A percentile compares a stretch with the other conserved stretches of the same genome.
These are phyloP conservation scores for Augochlora pura DNA, from an alignment of 1,140 invertebrate genomes.

Conservation along the genomic window DNA sequence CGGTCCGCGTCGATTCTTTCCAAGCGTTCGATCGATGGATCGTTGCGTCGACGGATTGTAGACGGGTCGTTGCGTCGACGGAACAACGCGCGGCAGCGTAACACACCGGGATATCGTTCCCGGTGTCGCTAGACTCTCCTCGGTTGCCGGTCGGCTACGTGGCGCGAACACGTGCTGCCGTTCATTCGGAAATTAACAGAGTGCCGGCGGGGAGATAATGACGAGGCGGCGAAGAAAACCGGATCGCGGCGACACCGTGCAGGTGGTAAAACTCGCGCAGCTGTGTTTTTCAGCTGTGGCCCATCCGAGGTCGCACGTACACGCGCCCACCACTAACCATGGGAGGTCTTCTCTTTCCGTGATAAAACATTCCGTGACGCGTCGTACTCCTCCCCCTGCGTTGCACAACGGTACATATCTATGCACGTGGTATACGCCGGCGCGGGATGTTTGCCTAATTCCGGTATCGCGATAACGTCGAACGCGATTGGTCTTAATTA, in stretches of 20 bases:
- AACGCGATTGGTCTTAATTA: neutral
- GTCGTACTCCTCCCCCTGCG: neutral
- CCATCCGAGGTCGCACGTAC: neutral
- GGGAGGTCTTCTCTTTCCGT: no score
- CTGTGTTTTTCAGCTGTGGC: constrained; percentile 57
- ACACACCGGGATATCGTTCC: no score
- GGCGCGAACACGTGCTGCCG: constrained; percentile 33
- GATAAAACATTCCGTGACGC: constrained; percentile 2
- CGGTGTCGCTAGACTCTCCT: constrained; percentile 46
- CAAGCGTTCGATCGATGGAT: no score
- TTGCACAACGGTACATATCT: neutral
- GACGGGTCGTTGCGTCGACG: no score
- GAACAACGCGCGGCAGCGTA: no score
- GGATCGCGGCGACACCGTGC: neutral
- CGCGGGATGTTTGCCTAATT: neutral
- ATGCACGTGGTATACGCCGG: neutral
- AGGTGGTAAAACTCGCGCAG: constrained; percentile 36
- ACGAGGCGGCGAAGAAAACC: neutral
- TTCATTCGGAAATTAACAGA: constrained; percentile 45
- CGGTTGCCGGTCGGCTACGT: neutral
- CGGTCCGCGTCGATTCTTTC: no score
- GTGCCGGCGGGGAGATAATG: neutral
- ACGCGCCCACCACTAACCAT: no score
- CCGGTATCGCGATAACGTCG: neutral
- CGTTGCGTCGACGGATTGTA: no score